phyloP scores from a whole-genome alignment of 2,888 invertebrate species.

The Caradrina kadenii region DNA sequence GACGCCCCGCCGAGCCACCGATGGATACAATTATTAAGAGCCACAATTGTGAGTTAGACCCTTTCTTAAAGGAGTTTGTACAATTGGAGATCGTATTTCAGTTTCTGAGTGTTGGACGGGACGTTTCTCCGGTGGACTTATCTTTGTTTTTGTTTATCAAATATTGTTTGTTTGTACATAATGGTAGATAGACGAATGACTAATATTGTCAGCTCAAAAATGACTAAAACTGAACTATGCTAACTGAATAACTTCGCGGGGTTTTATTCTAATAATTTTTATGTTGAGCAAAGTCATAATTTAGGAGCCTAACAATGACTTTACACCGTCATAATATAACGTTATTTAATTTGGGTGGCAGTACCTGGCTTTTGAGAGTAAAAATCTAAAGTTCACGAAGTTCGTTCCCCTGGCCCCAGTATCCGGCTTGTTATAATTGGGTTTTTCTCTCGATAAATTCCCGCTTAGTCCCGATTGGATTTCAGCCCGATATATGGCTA shows the following conservation, averaged over 20 bases:
- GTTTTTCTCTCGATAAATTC: constrained; percentile 40
- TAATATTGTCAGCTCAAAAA: neutral
- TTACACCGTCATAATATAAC: too few species aligned
- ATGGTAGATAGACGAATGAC: too few species aligned
- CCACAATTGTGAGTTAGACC: constrained; percentile 49
- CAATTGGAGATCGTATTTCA: constrained; percentile 40
- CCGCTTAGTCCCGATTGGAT: constrained; percentile 31
- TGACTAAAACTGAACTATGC: neutral
- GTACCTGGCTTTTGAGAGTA: constrained; percentile 1
- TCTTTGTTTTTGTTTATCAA: neutral
- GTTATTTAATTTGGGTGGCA: neutral
- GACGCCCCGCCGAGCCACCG: constrained; percentile 17
- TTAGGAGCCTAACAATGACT: neutral
- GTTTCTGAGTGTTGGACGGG: constrained; percentile 1
- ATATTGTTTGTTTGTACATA: neutral
- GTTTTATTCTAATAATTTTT: neutral
- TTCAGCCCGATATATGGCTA: constrained; percentile 21
- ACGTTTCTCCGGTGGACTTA: neutral
- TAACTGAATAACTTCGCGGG: neutral
- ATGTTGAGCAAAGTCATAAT: neutral
- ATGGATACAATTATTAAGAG: constrained; percentile 59
- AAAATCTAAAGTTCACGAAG: constrained; percentile 23
- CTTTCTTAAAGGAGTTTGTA: constrained; percentile 54
- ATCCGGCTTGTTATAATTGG: constrained; percentile 27
- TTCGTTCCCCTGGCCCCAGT: constrained; percentile 15